Base-by-base conservation (phyloP, 2,797 vertebrate genomes). In the Buceros bicornis region DNA sequence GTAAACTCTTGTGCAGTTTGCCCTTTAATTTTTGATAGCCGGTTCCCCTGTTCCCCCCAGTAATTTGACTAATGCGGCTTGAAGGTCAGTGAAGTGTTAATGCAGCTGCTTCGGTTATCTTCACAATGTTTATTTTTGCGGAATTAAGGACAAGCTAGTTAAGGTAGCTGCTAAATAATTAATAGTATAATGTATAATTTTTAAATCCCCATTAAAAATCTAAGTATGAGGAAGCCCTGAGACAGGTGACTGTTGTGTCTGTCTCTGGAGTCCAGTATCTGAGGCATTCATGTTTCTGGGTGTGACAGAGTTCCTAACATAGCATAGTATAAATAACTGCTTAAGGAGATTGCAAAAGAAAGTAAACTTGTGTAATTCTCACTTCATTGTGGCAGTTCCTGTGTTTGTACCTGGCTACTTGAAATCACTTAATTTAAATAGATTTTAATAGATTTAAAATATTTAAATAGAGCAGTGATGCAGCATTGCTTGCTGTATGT, bases 261-360 rank as follows among this genome's bases (percentile, higher is more conserved):
- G 57, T 94, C 48, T 72, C 17, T 82, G 71, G 45, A 82, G 82
- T 28, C 62, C 5, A 82, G 42, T 76, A 84, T 85, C 91, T 92
- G 20, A 87, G 81, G 89, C 95, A 93, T 97, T 97, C 33, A 3
- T 74, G 58, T 92, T 88, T 51, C 96, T 91, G 92, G 97, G 96
- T 89, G 96, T 96, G 92, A 72, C 82, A 25, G 80, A 81, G 79
- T 93, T 92, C 95, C 87, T 96, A 28, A 67, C 88, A 88, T 93
- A 88, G 76, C 71, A 45, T 18, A 64, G 51, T 15, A 22, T 37
- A 45, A 91, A 53, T 43, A 57, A 67, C 42, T 54, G 66, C 61
- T 7, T 37, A 70, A 54, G 35, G 26, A 65, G 48, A 83, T 87
- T 82, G 78, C 92, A 94, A 71, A 81, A 61, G 42, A 28, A 70